Evolutionary conservation across 2,113 vertebrate species (phyloP), one percentile per base, ranked within the genome.

Genomic region (Urocolius indicus): DNA sequence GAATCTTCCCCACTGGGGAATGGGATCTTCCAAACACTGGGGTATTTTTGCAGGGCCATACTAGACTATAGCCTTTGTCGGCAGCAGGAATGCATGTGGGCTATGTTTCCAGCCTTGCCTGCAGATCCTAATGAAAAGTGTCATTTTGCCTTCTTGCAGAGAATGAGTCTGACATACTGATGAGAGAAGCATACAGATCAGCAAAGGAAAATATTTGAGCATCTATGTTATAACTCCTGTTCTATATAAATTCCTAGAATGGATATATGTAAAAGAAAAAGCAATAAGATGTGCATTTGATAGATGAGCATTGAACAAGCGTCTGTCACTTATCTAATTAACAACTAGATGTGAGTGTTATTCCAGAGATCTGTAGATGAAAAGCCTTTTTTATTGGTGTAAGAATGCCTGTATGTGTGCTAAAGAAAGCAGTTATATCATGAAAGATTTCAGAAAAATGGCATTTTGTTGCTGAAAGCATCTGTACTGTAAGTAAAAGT

Each of bases 261-360:
- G 59, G 68, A 73, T 74, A 54, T 19, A 55, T 30, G 63, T 32
- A 45, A 82, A 72, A 55, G 36, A 38, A 68, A 72, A 89, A 87
- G n/a, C 10, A 15, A 48, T 14, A 32, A 73, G 63, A 80, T 27
- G 41, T 32, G 46, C 16, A 66, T 89, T 94, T 94, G 66, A 84
- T n/a, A 92, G 51, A 92, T 2, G 15, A 94, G 80, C 52, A 75
- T 34, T 62, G 22, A 90, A 74, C 34, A 82, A 94, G 65, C 79
- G 93, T 71, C 79, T 74, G 51, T 75, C 88, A 74, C 86, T 96
- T 80, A 85, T 34, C 93, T 97, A 90, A 97, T 96, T 80, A 96
- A 84, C 71, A 91, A 87, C 77, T 96, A 87, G 49, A 19, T 94
- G 79, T 58, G 59, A 80, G 34, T 93, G 84, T 88, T 96, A 90